Evolutionary conservation across 2,113 vertebrate species (phyloP), one percentile per base, ranked within the genome.

Genomic region (Tichodroma muraria): DNA sequence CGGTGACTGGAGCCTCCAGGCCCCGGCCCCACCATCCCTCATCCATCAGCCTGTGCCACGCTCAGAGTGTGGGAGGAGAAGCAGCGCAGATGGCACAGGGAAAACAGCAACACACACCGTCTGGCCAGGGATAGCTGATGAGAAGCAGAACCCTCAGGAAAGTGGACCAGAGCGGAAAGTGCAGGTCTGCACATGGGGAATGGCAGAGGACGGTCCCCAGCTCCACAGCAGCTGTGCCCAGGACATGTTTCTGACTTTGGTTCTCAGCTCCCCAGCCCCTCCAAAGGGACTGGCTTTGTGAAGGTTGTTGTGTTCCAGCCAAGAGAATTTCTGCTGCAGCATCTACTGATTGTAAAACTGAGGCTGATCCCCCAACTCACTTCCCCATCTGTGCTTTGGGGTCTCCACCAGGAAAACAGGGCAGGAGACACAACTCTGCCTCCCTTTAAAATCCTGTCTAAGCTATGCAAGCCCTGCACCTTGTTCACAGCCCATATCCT

Each of bases 211-310:
- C 1, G 28, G 33, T 33, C 50, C 56, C 64, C 66, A 54, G 44
- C 33, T 3, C 5, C 5, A 1, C 57, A 64, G 70, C 33, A 37
- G 59, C 53, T 30, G 44, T 15, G 24, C 71, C 44, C n/a, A 40
- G 3, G 24, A 17, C 33, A 31, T 7, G 0, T 10, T 30, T 19
- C 11, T 56, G 18, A 5, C 6, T 1, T 10, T 21, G 38, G 27
- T 27, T 40, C 80, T 40, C 42, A 15, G 44, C 25, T 76, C 52
- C 35, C 35, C 57, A 61, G 68, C 23, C 59, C 27, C 40, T 18
- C 68, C 7, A 16, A 17, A 23, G 40, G 33, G 14, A 10, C 50
- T 70, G 68, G 13, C 77, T 52, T 21, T 1, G 0, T 6, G 45
- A 40, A 49, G 49, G 16, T 33, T 1, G 1, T 6, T 50, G 54